Evolutionary conservation across 2,888 invertebrate species (phyloP), one percentile per base, ranked within the genome.

Genomic region (Luperina testacea): DNA sequence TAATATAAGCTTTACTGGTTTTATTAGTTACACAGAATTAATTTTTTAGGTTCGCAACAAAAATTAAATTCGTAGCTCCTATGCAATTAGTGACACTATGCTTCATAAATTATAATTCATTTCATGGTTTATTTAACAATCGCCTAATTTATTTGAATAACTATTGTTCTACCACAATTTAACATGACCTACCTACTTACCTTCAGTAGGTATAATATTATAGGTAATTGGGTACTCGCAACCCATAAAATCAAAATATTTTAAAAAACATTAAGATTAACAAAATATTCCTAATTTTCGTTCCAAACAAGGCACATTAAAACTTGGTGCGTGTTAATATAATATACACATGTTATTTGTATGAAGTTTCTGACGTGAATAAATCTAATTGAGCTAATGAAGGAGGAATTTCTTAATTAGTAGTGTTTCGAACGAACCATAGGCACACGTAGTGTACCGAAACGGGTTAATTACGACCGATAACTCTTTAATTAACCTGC

Each of bases 401-500:
- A 94, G 95, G 92, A 95, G 96, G 95, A 95, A 96, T 96, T 95
- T 95, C 96, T 96, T 96, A 96, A 96, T 96, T 95, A 96, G 95
- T 95, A 92, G 94, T 95, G 94, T 95, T 95, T 94, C 92, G 92
- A 93, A 93, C 92, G 92, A 94, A 91, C 92, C 92, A 94, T 95
- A 95, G 94, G 94, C 94, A 94, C 93, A 95, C 91, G 93, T 94
- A 94, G 93, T 94, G 94, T 95, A 95, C 95, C 95, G 95, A 95
- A 95, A 95, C 96, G 94, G 94, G 94, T 93, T 96, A 96, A 96
- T 96, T 96, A 95, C 94, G 87, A 90, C 91, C 96, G 95, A 96
- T 96, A 96, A 96, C 95, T 96, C 96, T 96, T 96, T 96, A 96
- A 96, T 96, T 96, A 96, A 96, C 95, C 95, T 95, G 94, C 95